Percentiles rank a stretch among this genome's conserved stretches.
Evolutionary conservation across 2,113 vertebrate species (phyloP).

Genomic region (Loxodonta africana): DNA sequence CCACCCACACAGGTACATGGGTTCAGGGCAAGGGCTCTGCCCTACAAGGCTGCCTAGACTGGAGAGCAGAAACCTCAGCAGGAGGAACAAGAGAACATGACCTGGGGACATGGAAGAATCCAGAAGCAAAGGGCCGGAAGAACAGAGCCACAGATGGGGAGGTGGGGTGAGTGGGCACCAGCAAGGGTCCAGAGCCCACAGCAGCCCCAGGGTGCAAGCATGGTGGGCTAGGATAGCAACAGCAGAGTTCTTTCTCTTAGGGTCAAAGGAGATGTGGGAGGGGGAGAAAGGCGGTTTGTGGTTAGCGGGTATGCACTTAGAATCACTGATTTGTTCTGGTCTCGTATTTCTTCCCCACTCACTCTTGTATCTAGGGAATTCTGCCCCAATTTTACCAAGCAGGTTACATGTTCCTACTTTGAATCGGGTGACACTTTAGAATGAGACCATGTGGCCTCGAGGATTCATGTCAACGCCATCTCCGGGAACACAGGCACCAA

Average conservation of each 20-base stretch:
- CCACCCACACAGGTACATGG: too few species aligned
- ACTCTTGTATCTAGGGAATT: not conserved
- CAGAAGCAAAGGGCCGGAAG: accelerated
- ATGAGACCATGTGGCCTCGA: not conserved
- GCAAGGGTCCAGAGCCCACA: accelerated
- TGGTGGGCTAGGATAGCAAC: accelerated
- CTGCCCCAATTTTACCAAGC: not conserved
- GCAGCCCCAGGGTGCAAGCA: accelerated
- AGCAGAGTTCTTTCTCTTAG: too few species aligned
- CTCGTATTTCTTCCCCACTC: not conserved
- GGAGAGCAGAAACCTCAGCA: not conserved
- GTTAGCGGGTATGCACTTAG: not conserved
- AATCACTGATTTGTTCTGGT: not conserved
- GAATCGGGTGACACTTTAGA: not conserved
- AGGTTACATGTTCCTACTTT: not conserved
- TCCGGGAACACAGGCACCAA: not conserved
- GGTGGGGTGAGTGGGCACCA: too few species aligned
- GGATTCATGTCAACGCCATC: not conserved
- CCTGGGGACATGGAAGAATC: accelerated
- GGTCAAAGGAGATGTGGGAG: accelerated
- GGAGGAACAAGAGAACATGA: accelerated
- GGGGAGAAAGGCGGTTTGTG: accelerated
- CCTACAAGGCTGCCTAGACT: too few species aligned
- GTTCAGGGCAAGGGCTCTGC: too few species aligned
- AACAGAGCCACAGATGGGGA: not conserved